Base-by-base conservation (phyloP, 2,113 vertebrate species). In the Telmatochromis brachygnathus region DNA sequence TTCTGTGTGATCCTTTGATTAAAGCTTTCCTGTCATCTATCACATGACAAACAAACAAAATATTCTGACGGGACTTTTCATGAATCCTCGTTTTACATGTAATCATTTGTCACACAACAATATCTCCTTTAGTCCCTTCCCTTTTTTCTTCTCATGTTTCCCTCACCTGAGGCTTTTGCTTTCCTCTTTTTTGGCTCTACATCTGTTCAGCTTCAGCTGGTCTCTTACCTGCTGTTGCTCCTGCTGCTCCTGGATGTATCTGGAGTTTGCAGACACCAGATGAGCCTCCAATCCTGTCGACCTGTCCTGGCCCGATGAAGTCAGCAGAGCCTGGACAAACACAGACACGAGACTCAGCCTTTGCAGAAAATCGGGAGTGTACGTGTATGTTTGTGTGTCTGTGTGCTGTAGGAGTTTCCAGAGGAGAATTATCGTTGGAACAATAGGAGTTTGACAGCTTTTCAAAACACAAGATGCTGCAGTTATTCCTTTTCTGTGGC, bases 241-340 rank as follows among this genome's bases (percentile, higher is more conserved):
- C 91, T 97, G 97, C 65, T 97, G 96, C 21, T 97, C 96, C 91
- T 97, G 93, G 6, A 97, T 94, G 93, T 96, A 97, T 84, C 89
- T 93, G 42, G 96, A 97, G 87, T 96, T 95, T 17, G 94, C 89
- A 0, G 96, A 96, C 21, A 97, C 95, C 89, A 96, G 87, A 4
- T 97, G 96, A 89, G 96, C 94, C 47, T 97, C 97, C 84, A 97
- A 92, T n/a, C 94, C 95, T 6, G 95, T 88, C 0, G 94, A 94
- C 8, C 86, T 58, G 62, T 94, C 94, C 85, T 92, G 88, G 12
- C 80, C 81, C 0, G 79, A 81, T 3, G 87, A 75, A 4, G 82
- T 88, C 55, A 94, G 53, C 84, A 97, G 85, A 75, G 95, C 93
- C 97, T 97, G 89, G 14, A 84, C 33, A 80, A 3, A 88, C 8